Evolutionary conservation across 2,797 vertebrate species (phyloP).

Genomic region (Gymnocypris eckloni): DNA sequence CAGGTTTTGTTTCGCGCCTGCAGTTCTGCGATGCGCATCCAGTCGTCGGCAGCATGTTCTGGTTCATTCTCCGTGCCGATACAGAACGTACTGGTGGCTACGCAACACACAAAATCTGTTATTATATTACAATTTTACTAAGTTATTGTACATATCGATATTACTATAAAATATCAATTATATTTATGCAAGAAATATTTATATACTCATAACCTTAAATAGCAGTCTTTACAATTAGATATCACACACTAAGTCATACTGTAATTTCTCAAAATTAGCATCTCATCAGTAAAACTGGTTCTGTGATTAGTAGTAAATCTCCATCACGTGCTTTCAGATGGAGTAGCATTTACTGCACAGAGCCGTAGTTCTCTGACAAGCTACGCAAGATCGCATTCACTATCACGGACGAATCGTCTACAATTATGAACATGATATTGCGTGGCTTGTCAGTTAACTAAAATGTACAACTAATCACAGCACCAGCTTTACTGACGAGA

Average conservation of each 20-base stretch:
- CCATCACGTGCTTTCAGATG: too few relatives aligned
- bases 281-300: too few relatives aligned
- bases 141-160: neutral
- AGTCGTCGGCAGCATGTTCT: constrained; percentile 82
- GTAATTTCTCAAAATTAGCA: too few relatives aligned
- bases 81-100: constrained; percentile 75
- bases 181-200: neutral
- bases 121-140: neutral
- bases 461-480: too few relatives aligned
- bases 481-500: too few relatives aligned
- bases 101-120: constrained; percentile 7
- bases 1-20: constrained; percentile 88
- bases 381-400: too few relatives aligned
- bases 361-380: too few relatives aligned
- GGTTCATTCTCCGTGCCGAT: constrained; percentile 87
- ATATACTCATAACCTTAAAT: neutral
- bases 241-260: neutral
- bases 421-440: too few relatives aligned
- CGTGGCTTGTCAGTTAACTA: too few relatives aligned
- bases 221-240: neutral
- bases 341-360: too few relatives aligned
- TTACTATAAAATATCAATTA: neutral
- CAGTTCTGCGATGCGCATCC: constrained; percentile 91
- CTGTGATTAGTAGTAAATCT: too few relatives aligned
- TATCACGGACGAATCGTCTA: too few relatives aligned